These are phyloP conservation scores for Prunella fulvescens DNA, from an alignment of 2,113 vertebrate genomes.

Conservation along the genomic window DNA sequence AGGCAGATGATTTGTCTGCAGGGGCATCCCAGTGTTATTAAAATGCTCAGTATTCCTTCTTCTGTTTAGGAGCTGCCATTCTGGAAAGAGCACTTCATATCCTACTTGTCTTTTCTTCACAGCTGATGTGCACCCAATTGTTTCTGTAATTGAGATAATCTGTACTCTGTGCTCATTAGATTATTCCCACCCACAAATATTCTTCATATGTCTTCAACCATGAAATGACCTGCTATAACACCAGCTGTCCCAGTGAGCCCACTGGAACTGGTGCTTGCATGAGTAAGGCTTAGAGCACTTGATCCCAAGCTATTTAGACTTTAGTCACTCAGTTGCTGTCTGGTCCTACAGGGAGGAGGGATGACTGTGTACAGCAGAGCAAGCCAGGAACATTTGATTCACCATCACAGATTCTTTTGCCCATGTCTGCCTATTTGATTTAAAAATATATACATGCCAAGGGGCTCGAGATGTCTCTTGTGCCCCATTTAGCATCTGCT, in stretches of 20 bases:
- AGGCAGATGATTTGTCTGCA: background rate
- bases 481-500: slow-evolving; percentile 71
- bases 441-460: slow-evolving; percentile 72
- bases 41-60: background rate
- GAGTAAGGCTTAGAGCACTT: background rate
- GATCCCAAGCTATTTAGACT: slow-evolving; percentile 14
- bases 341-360: slow-evolving; percentile 22
- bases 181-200: slow-evolving; percentile 18
- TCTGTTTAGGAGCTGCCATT: background rate
- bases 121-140: slow-evolving; percentile 1
- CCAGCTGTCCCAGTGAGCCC: slow-evolving; percentile 3
- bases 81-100: background rate
- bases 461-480: slow-evolving; percentile 58
- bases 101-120: background rate
- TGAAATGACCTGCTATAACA: background rate
- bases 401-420: slow-evolving; percentile 39
- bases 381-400: slow-evolving; percentile 42
- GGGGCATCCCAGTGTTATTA: background rate
- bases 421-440: slow-evolving; percentile 66
- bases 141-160: background rate
- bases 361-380: background rate
- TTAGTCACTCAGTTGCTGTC: background rate
- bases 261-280: background rate
- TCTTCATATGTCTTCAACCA: slow-evolving; percentile 15
- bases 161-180: background rate